Evolutionary conservation across 2,797 vertebrate species (phyloP).

Genomic region (Clangula hyemalis): DNA sequence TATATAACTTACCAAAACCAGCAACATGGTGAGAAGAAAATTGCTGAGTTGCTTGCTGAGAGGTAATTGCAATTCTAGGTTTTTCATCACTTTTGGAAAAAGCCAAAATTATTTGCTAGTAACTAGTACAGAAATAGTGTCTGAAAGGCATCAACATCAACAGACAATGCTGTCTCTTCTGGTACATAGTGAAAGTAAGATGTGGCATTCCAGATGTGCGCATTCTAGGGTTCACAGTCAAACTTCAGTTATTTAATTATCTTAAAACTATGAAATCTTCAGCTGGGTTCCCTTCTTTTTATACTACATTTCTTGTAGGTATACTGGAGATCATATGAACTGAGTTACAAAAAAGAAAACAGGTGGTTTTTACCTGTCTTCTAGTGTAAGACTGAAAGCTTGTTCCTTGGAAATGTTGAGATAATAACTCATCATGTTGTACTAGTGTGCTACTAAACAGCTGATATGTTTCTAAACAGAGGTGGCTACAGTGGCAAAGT

Average conservation of each 20-base stretch:
- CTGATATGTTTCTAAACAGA: not conserved
- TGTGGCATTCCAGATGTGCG: not conserved
- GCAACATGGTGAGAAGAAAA: not conserved
- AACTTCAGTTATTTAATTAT: not conserved
- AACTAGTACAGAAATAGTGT: not conserved
- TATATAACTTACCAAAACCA: not conserved
- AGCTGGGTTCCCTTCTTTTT: not conserved
- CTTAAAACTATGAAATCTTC: not conserved
- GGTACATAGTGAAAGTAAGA: not conserved
- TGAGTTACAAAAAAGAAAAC: not conserved
- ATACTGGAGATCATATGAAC: not conserved
- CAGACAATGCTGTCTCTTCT: not conserved
- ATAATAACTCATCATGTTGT: conserved; percentile 14
- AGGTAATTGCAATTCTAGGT: not conserved
- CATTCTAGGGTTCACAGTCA: not conserved
- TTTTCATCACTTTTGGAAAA: not conserved
- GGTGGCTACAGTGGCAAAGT: not conserved
- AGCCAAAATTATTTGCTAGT: not conserved
- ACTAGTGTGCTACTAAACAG: conserved; percentile 4
- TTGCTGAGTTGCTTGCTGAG: accelerated
- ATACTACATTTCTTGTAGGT: not conserved
- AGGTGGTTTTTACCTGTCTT: not conserved
- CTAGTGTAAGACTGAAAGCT: not conserved
- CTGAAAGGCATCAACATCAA: not conserved
- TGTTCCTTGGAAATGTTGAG: conserved; percentile 1